Conservation (phyloP, 2,888 invertebrate species). For the Azorinus chamasolen region DNA sequence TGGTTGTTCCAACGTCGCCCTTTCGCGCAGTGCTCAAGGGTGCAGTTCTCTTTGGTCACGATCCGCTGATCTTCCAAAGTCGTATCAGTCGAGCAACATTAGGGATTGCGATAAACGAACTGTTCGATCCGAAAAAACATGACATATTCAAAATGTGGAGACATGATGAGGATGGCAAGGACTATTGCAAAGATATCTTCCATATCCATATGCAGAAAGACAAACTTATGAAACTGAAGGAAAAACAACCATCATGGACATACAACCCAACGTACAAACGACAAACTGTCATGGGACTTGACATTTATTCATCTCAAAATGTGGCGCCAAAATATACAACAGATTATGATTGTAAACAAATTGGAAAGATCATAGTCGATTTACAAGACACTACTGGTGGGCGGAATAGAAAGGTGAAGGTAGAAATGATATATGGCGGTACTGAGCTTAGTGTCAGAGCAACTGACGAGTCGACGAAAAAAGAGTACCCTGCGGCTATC, state of each 20-base stretch:
- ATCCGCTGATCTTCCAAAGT: slow-evolving; percentile 25
- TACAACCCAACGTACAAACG: slow-evolving; percentile 8
- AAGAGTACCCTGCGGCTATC: too few species aligned
- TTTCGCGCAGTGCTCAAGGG: neutral
- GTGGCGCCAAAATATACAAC: slow-evolving; percentile 13
- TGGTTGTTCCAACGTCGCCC: slow-evolving; percentile 41
- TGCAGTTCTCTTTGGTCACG: slow-evolving; percentile 1
- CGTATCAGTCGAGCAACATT: slow-evolving; percentile 28
- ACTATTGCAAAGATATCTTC: slow-evolving; percentile 5
- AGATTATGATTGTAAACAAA: slow-evolving; percentile 31
- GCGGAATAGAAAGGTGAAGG: slow-evolving; percentile 16
- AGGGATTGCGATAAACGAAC: neutral
- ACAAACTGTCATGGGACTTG: slow-evolving; percentile 15
- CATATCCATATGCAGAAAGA: slow-evolving; percentile 11
- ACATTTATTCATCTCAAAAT: slow-evolving; percentile 20
- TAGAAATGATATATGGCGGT: slow-evolving; percentile 48
- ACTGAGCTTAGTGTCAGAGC: slow-evolving; percentile 51
- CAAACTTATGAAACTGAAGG: neutral
- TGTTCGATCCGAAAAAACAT: neutral
- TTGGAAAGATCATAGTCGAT: slow-evolving; percentile 37
- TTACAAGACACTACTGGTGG: slow-evolving; percentile 39
- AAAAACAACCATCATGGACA: neutral
- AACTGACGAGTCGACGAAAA: neutral
- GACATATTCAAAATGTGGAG: neutral
- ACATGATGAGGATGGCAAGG: neutral